phyloP scores from a whole-genome alignment of 2,888 invertebrate species.

The Mactromeris polynyma region DNA sequence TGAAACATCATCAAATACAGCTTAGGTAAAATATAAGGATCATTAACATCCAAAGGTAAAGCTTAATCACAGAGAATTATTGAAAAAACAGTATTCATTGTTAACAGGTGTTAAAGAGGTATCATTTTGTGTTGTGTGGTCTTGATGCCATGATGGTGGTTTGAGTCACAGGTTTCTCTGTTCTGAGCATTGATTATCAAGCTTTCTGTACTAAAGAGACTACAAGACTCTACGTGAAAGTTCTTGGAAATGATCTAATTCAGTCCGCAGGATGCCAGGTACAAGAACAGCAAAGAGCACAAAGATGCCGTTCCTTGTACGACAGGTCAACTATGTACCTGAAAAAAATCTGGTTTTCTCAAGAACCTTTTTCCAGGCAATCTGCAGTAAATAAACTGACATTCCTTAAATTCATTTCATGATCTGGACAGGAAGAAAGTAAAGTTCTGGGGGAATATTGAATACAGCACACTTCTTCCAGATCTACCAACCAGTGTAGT shows the following conservation, averaged over 20 bases:
- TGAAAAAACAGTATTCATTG: background rate
- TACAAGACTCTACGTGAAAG: too few species aligned
- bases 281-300: background rate
- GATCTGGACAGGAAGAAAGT: constrained; percentile 17
- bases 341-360: too few species aligned
- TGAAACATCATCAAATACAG: background rate
- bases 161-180: background rate
- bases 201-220: background rate
- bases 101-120: background rate
- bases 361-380: constrained; percentile 9
- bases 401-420: constrained; percentile 26
- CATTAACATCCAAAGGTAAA: background rate
- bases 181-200: background rate
- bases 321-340: constrained; percentile 8
- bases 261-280: too few species aligned
- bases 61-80: background rate
- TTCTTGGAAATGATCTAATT: too few species aligned
- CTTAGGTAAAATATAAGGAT: background rate
- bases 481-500: too few species aligned
- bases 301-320: background rate
- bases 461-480: background rate
- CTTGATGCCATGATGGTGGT: background rate
- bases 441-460: background rate
- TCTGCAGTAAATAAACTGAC: constrained; percentile 34
- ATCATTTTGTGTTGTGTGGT: background rate